phyloP scores from a whole-genome alignment of 1,140 invertebrate genomes.

The Chlorops oryzae region DNA sequence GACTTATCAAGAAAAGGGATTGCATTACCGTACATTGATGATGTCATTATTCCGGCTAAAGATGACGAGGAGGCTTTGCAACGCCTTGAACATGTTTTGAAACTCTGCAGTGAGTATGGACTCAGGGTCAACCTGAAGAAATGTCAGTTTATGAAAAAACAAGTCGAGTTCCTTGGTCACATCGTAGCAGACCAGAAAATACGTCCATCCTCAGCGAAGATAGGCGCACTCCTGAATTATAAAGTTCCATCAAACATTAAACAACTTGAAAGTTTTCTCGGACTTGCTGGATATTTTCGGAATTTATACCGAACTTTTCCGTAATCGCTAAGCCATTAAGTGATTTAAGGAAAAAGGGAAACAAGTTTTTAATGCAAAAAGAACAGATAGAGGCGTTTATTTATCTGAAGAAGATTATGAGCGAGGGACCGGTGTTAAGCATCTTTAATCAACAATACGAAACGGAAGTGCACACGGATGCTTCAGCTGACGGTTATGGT shows the following conservation, averaged over 20 bases:
- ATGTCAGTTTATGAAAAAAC: constrained; percentile 26
- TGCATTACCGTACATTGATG: constrained; percentile 21
- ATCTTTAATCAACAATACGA: constrained; percentile 31
- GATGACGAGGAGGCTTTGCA: constrained; percentile 15
- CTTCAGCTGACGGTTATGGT: constrained; percentile 27
- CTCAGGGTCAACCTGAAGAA: constrained; percentile 45
- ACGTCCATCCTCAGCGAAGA: constrained; percentile 27
- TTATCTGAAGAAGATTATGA: constrained; percentile 12
- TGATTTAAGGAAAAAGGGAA: constrained; percentile 28
- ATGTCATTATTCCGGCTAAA: constrained; percentile 28
- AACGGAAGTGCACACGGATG: constrained; percentile 44
- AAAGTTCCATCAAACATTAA: constrained; percentile 11
- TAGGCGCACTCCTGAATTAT: constrained; percentile 30
- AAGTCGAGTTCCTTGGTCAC: constrained; percentile 40
- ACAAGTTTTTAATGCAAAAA: constrained; percentile 6
- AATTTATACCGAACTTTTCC: constrained; percentile 34
- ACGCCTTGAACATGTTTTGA: constrained; percentile 22
- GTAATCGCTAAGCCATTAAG: constrained; percentile 30
- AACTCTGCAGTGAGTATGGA: constrained; percentile 29
- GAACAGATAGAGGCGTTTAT: constrained; percentile 11
- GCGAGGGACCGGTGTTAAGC: constrained; percentile 32
- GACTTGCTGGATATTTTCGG: constrained; percentile 42
- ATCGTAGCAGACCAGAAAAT: constrained; percentile 27
- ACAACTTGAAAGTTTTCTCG: constrained; percentile 38
- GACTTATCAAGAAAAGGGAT: constrained; percentile 31